Conservation (phyloP, 2,797 vertebrate genomes). For the Pelodytes ibericus region DNA sequence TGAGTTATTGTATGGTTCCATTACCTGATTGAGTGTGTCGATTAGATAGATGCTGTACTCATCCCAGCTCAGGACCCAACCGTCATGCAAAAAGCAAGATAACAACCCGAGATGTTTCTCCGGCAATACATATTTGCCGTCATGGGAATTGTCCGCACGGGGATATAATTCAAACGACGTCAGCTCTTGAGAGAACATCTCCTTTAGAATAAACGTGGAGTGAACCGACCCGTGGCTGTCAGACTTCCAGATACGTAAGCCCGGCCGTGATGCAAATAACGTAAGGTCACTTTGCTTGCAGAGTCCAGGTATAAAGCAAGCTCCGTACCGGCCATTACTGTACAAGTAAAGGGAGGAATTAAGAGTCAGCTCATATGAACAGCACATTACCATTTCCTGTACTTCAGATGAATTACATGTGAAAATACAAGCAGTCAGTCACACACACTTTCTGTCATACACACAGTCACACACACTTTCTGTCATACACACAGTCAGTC, state of each 20-base stretch:
- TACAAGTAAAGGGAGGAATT: conserved; percentile 54
- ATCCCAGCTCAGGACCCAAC: conserved; percentile 96
- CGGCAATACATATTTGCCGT: conserved; percentile 71
- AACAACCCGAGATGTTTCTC: conserved; percentile 89
- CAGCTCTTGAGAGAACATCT: conserved; percentile 80
- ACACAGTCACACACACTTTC: too few relatives aligned
- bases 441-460: too few relatives aligned
- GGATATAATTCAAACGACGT: conserved; percentile 88
- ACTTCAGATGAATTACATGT: too few relatives aligned
- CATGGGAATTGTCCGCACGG: conserved; percentile 69
- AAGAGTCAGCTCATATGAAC: too few relatives aligned
- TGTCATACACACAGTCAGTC: too few relatives aligned
- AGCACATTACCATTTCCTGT: too few relatives aligned
- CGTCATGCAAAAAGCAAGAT: conserved; percentile 85
- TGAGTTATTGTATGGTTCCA: too few relatives aligned
- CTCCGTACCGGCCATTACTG: conserved; percentile 89
- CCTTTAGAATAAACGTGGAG: conserved; percentile 85
- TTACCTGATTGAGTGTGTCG: conserved; percentile 88
- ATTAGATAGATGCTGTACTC: conserved; percentile 92
- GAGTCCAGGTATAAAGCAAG: conserved; percentile 93
- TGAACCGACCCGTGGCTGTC: conserved; percentile 86
- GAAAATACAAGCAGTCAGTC: too few relatives aligned
- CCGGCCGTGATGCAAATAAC: conserved; percentile 86
- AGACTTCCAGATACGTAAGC: conserved; percentile 90
- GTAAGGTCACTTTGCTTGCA: conserved; percentile 94